Conservation (phyloP, 2,797 vertebrate species). For the Steatocranus sp. region DNA sequence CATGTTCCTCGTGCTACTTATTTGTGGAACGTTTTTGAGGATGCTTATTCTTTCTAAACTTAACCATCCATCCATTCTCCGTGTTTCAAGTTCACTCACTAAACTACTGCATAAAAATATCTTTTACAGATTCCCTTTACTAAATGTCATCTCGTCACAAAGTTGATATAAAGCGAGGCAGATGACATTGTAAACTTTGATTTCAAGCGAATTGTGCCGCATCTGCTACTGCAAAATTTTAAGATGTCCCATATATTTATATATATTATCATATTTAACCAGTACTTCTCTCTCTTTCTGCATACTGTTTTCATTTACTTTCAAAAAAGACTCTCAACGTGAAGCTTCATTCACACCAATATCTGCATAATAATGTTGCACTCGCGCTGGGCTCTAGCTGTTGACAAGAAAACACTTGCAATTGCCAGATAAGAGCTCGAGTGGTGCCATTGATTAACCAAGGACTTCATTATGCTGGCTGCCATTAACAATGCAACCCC, state of each 20-base stretch:
- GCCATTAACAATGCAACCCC: constrained; percentile 71
- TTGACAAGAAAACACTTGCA: constrained; percentile 66
- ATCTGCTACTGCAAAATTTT: not conserved
- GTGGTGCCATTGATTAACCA: constrained; percentile 72
- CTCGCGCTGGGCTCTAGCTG: constrained; percentile 32
- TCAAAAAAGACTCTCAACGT: constrained; percentile 7
- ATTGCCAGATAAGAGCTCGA: constrained; percentile 66
- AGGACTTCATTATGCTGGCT: constrained; percentile 70
- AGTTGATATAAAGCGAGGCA: not conserved
- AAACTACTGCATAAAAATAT: not conserved
- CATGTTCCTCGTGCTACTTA: not conserved
- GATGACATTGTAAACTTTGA: not conserved
- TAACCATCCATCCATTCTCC: not conserved
- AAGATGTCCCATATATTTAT: not conserved
- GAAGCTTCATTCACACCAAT: constrained; percentile 26
- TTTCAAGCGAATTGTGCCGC: not conserved
- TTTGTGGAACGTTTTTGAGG: not conserved
- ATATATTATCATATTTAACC: not conserved
- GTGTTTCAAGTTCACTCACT: not conserved
- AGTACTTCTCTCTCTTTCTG: not conserved
- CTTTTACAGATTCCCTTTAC: not conserved
- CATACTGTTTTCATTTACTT: not conserved
- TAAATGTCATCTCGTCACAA: not conserved
- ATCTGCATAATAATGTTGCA: constrained; percentile 42
- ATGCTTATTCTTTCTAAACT: not conserved